phyloP scores from a whole-genome alignment of 2,797 vertebrate species.

The Cynopterus sphinx region DNA sequence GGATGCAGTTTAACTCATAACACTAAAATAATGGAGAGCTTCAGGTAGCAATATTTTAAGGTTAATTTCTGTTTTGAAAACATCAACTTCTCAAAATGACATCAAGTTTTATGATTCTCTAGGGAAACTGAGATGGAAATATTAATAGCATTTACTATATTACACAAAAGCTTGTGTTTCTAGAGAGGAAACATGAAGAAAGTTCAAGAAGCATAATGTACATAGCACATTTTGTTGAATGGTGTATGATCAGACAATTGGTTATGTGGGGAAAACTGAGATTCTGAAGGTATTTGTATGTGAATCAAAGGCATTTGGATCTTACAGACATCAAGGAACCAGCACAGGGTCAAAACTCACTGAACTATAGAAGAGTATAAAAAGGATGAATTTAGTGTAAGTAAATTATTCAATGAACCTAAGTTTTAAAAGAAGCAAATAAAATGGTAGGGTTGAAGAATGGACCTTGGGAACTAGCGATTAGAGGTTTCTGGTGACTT shows the following conservation, averaged over 20 bases:
- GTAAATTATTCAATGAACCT: constrained; percentile 6
- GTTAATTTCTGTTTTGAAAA: constrained; percentile 42
- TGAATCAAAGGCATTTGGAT: background rate
- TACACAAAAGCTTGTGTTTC: background rate
- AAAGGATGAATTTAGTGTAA: constrained; percentile 33
- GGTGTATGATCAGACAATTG: background rate
- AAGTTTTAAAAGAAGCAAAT: constrained; percentile 24
- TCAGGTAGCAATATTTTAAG: background rate
- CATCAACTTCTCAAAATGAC: constrained; percentile 45
- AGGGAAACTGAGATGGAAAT: constrained; percentile 25
- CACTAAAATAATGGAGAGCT: background rate
- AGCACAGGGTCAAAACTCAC: background rate
- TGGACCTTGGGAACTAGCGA: background rate
- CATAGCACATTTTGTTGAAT: background rate
- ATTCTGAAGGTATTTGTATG: background rate
- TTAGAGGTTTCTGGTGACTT: constrained; percentile 25
- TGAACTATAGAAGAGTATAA: background rate
- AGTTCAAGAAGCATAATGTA: background rate
- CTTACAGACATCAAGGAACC: background rate
- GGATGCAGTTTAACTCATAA: background rate
- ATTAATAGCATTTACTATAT: background rate
- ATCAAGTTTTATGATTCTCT: constrained; percentile 17
- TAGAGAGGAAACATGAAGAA: background rate
- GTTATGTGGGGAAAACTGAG: background rate
- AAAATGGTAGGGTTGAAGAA: constrained; percentile 4